These are phyloP conservation scores for Parthenolecanium corni DNA, from an alignment of 2,888 invertebrate genomes.

Conservation along the genomic window DNA sequence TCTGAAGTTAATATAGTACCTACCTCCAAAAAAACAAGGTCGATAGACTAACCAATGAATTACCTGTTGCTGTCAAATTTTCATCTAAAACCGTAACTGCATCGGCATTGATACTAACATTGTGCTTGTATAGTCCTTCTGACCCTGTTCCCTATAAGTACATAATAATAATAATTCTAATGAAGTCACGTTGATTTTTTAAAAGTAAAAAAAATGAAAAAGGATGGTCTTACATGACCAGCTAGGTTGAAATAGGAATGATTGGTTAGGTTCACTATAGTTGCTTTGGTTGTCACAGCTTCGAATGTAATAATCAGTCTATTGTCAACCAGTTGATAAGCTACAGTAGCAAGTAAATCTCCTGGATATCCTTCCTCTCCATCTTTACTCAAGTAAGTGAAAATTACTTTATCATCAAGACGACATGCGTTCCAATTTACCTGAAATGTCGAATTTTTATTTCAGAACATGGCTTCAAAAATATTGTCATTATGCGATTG, in stretches of 20 bases:
- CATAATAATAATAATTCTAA: background rate
- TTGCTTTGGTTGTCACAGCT: conserved; percentile 45
- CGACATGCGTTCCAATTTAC: conserved; percentile 43
- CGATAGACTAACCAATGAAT: too few species aligned
- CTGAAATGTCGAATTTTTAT: conserved; percentile 34
- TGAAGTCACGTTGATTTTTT: background rate
- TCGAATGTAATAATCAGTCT: conserved; percentile 44
- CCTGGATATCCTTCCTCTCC: conserved; percentile 53
- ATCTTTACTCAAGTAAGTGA: conserved; percentile 44
- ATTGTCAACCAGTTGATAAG: conserved; percentile 43
- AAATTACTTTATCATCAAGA: conserved; percentile 38
- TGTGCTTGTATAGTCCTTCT: conserved; percentile 54
- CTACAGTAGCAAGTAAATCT: conserved; percentile 42
- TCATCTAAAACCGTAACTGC: conserved; percentile 59
- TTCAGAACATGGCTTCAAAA: too few species aligned
- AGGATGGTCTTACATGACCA: conserved; percentile 43
- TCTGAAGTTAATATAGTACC: too few species aligned
- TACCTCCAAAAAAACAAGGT: too few species aligned
- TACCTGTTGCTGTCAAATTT: conserved; percentile 61
- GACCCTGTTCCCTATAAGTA: conserved; percentile 48
- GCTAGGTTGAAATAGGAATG: conserved; percentile 52
- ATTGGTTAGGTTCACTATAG: conserved; percentile 49
- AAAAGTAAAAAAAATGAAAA: background rate
- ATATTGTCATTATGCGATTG: too few species aligned
- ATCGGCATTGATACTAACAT: conserved; percentile 61